Evolutionary conservation across 30 jellyfish, hydroid and myxozoan genomes (phyloP).

Genomic region (Sanderia malayensis): DNA sequence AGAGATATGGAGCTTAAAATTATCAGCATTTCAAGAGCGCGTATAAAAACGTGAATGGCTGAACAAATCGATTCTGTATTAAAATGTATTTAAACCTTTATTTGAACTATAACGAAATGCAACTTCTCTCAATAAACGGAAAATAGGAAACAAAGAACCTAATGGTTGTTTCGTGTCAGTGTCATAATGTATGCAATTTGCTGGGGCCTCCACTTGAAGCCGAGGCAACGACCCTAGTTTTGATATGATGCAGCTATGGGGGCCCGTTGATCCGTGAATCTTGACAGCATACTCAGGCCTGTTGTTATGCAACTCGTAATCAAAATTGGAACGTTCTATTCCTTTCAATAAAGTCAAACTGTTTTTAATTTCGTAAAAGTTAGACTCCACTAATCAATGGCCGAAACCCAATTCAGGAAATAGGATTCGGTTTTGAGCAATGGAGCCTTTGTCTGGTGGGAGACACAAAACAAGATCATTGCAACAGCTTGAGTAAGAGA

Average conservation of each 20-base stretch:
- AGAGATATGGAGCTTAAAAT: constrained; percentile 53
- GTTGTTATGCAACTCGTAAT: too few relatives aligned
- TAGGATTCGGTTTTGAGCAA: background rate
- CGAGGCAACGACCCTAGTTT: too few relatives aligned
- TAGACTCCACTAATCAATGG: background rate
- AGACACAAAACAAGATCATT: background rate
- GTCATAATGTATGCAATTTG: too few relatives aligned
- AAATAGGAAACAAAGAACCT: too few relatives aligned
- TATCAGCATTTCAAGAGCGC: constrained; percentile 53
- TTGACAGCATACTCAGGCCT: too few relatives aligned
- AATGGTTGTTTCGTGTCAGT: too few relatives aligned
- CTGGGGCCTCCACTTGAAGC: too few relatives aligned
- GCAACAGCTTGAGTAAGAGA: background rate
- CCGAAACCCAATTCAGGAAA: background rate
- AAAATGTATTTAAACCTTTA: too few relatives aligned
- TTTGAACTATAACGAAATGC: too few relatives aligned
- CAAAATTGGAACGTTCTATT: too few relatives aligned
- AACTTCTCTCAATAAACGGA: background rate
- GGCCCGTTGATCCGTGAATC: too few relatives aligned
- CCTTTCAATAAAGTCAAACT: background rate
- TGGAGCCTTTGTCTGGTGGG: background rate
- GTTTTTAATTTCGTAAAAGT: background rate
- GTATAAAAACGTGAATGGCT: constrained; percentile 61
- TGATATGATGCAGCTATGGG: too few relatives aligned
- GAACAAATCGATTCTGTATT: constrained; percentile 23